These are phyloP conservation scores for Drosophila vallismaia DNA, from an alignment of 2,888 invertebrate species.

Conservation along the genomic window DNA sequence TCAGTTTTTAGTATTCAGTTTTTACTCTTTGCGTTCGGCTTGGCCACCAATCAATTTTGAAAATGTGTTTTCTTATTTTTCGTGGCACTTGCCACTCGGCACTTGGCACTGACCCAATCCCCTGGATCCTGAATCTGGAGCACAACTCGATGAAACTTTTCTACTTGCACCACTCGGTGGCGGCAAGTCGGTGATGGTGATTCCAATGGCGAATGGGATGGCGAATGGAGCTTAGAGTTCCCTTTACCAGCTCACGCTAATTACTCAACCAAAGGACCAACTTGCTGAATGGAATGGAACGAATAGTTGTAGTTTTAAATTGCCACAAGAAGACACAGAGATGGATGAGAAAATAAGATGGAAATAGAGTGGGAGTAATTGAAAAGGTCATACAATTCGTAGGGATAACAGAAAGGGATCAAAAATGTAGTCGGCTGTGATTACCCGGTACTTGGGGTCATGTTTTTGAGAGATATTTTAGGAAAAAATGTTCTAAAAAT, in stretches of 20 bases:
- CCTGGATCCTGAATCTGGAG: conserved; percentile 6
- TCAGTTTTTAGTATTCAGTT: no score
- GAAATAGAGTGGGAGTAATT: no score
- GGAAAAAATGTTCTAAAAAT: neutral
- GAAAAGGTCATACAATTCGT: neutral
- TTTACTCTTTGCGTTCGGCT: no score
- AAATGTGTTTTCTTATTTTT: conserved; percentile 15
- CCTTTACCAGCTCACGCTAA: conserved; percentile 6
- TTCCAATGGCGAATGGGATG: no score
- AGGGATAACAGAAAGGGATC: neutral
- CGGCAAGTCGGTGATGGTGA: conserved; percentile 10
- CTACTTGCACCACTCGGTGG: conserved; percentile 5
- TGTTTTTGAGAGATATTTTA: neutral
- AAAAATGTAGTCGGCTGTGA: neutral
- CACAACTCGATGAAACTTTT: conserved; percentile 7
- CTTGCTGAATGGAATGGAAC: conserved; percentile 5
- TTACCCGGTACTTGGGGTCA: neutral
- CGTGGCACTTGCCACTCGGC: neutral
- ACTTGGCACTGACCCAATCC: conserved; percentile 25
- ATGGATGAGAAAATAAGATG: neutral
- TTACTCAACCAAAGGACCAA: conserved; percentile 5
- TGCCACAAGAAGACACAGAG: conserved; percentile 6
- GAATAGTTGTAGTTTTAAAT: conserved; percentile 8
- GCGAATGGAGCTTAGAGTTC: conserved; percentile 4
- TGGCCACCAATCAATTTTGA: conserved; percentile 20